These are phyloP conservation scores for Lordiphosa collinella DNA, from an alignment of 1,140 invertebrate genomes.

Conservation along the genomic window DNA sequence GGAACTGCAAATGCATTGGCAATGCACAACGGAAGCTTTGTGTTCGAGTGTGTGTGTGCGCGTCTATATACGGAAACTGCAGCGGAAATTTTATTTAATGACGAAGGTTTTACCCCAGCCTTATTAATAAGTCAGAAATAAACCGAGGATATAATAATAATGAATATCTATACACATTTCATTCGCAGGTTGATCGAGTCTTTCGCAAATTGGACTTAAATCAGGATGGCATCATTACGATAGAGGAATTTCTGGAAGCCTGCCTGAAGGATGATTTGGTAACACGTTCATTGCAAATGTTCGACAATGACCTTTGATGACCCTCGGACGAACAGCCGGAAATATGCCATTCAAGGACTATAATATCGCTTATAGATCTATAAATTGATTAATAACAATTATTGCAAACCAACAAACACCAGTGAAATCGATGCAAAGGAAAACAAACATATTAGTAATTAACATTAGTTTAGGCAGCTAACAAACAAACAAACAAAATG, in stretches of 20 bases:
- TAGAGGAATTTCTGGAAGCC: slow-evolving; percentile 97
- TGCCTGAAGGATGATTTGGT: slow-evolving; percentile 94
- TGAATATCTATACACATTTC: background rate
- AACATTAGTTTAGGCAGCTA: slow-evolving; percentile 53
- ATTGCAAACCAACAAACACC: slow-evolving; percentile 16
- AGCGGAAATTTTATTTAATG: slow-evolving; percentile 64
- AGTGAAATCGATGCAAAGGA: slow-evolving; percentile 33
- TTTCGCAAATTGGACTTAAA: slow-evolving; percentile 96
- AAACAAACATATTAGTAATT: slow-evolving; percentile 59
- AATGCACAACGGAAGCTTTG: slow-evolving; percentile 18
- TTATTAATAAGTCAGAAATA: background rate
- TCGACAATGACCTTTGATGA: slow-evolving; percentile 84
- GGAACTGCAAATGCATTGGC: slow-evolving; percentile 49
- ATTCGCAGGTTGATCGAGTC: slow-evolving; percentile 85
- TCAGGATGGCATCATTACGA: slow-evolving; percentile 96
- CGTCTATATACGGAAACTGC: background rate
- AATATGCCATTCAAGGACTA: slow-evolving; percentile 67
- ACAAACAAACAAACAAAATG: slow-evolving; percentile 11
- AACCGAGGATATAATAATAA: slow-evolving; percentile 6
- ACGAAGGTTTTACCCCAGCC: slow-evolving; percentile 17
- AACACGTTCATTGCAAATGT: slow-evolving; percentile 90
- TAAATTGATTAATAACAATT: slow-evolving; percentile 45
- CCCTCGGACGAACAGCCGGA: slow-evolving; percentile 43
- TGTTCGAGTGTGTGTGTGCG: background rate
- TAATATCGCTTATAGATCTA: slow-evolving; percentile 76